A percentile compares a stretch with the other conserved stretches of the same genome.
Conservation (phyloP, 2,113 vertebrate species). For the Scolopax mira region DNA sequence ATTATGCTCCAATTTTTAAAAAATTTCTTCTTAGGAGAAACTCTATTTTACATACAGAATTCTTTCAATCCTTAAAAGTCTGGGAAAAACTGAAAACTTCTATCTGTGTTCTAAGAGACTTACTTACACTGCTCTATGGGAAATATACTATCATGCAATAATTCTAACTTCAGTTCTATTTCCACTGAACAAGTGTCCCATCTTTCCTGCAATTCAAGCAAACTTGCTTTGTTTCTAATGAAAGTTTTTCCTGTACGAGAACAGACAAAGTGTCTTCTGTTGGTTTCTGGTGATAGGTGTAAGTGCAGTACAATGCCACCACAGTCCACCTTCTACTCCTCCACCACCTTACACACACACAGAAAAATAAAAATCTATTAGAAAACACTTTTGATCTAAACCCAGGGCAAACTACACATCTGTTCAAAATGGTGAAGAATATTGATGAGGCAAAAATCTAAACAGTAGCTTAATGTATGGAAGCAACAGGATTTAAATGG, state of each 20-base stretch:
- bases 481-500: background rate
- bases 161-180: background rate
- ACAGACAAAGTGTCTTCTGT: background rate
- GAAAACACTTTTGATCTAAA: background rate
- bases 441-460: background rate
- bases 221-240: background rate
- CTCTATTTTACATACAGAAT: background rate
- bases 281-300: background rate
- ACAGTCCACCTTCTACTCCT: background rate
- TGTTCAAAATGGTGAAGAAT: background rate
- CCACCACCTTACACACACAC: background rate
- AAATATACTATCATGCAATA: background rate
- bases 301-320: background rate
- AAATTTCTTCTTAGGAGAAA: background rate
- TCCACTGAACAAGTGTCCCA: background rate
- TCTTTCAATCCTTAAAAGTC: background rate
- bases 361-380: background rate
- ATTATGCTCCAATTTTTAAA: background rate
- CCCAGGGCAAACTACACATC: background rate
- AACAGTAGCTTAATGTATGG: background rate
- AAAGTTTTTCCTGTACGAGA: background rate
- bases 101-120: background rate
- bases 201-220: background rate
- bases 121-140: background rate
- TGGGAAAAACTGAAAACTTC: background rate